Percentiles rank a stretch among this genome's conserved stretches.
Evolutionary conservation across 1,140 invertebrate species (phyloP).

Genomic region (Anastrepha ludens): DNA sequence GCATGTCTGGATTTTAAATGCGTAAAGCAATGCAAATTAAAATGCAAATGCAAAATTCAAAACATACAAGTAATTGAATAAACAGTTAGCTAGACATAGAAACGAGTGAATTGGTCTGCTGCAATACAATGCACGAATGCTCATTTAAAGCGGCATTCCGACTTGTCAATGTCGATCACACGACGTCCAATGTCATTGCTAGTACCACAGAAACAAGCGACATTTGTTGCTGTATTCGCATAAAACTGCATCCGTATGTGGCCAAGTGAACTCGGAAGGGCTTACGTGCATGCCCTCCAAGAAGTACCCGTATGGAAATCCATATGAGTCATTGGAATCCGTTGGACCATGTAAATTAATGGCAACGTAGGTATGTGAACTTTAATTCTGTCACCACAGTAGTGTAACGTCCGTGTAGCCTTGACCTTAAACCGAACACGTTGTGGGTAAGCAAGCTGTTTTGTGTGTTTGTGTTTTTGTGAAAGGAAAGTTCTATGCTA

Average conservation of each 20-base stretch:
- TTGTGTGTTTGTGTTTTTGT: background rate
- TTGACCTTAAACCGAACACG: background rate
- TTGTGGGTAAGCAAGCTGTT: background rate
- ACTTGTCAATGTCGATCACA: constrained; percentile 8
- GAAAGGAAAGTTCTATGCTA: background rate
- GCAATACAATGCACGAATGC: constrained; percentile 35
- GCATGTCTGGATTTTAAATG: constrained; percentile 40
- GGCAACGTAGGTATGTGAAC: background rate
- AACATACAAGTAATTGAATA: background rate
- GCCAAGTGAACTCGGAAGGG: no score
- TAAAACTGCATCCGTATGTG: no score
- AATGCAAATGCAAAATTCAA: constrained; percentile 41
- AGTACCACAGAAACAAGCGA: background rate
- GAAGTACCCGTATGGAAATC: background rate
- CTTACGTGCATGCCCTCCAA: no score
- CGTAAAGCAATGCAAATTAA: constrained; percentile 17
- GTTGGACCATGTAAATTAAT: background rate
- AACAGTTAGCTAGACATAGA: constrained; percentile 27
- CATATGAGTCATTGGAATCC: background rate
- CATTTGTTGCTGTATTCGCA: background rate
- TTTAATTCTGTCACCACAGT: background rate
- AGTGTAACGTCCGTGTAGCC: background rate
- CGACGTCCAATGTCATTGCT: constrained; percentile 40
- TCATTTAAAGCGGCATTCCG: constrained; percentile 33
- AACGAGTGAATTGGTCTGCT: constrained; percentile 25